Base-by-base conservation (phyloP, 2,113 vertebrate species). In the Notarius quadriscutis region DNA sequence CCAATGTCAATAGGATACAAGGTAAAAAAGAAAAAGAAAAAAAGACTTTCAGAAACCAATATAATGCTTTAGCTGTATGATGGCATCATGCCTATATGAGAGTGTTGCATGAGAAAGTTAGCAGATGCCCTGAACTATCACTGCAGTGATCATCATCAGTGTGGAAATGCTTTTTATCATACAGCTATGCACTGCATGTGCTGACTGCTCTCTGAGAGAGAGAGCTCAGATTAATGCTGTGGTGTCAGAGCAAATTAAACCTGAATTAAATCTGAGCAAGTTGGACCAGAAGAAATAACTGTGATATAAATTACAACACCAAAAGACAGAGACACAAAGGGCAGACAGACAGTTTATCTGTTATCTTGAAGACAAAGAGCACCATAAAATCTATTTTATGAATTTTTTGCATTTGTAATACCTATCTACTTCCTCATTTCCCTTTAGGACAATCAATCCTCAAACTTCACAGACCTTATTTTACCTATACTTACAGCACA, bases 1-100 rank as follows among this genome's bases (percentile, higher is more conserved):
- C 88, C 87, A 91, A 87, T 90, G 89, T 91, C 87, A 90, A 83
- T 80, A 84, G 80, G 20, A 72, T 87, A 78, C 11, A 77, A 79
- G 58, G 62, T 88, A 22, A 17, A 78, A 84, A 79, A 85, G 55
- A 78, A 74, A 12, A 12, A 12, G 15, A 51, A 20, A 20, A 65
- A 34, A 50, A 9, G 10, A 55, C 65, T 84, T 86, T 88, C 50
- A 58, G 84, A 86, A 87, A 80, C 84, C 53, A 88, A 83, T 85
- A 58, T 88, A 83, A 69, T 84, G 77, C 67, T 18, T 57, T 27
- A 25, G 58, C 34, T 53, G 27, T 48, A 80, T 60, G 41, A 85
- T 75, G 51, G 50, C 80, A 85, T 83, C 79, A 78, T 62, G 72
- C 48, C 20, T 51, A 27, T 77, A 30, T 79, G 27, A 82, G 53